phyloP scores from a whole-genome alignment of 2,797 vertebrate species.

The Aplochiton taeniatus region DNA sequence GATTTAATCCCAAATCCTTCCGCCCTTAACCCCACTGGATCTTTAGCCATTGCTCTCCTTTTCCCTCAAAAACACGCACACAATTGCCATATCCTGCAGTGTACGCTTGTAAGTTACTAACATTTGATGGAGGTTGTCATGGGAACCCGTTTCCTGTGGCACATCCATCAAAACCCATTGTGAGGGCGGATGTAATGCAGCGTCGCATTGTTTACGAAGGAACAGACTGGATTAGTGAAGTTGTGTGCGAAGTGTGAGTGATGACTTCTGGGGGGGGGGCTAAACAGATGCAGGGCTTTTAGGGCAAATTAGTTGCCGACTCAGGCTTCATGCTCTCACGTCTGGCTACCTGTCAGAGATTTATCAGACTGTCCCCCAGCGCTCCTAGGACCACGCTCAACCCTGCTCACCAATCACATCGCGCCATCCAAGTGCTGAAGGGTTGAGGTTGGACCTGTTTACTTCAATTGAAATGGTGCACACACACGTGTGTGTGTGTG shows the following conservation, averaged over 20 bases:
- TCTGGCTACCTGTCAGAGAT: conserved; percentile 39
- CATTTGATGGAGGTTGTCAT: conserved; percentile 58
- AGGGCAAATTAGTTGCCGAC: conserved; percentile 40
- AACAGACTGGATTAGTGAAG: not conserved
- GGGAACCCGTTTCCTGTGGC: conserved; percentile 52
- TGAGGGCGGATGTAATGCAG: no score
- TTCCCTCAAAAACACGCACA: not conserved
- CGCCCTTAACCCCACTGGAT: no score
- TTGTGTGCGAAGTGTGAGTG: conserved; percentile 21
- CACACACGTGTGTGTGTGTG: not conserved
- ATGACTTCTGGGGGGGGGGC: not conserved
- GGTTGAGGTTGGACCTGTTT: no score
- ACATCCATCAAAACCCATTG: no score
- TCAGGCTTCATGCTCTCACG: conserved; percentile 32
- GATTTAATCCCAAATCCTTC: no score
- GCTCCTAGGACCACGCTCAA: conserved; percentile 9
- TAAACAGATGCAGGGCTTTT: conserved; percentile 21
- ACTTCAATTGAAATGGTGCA: not conserved
- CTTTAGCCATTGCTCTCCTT: no score
- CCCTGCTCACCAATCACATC: conserved; percentile 46
- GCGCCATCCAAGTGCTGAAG: conserved; percentile 8
- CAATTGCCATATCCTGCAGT: not conserved
- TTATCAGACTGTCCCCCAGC: conserved; percentile 39
- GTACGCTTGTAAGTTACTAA: not conserved
- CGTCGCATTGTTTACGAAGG: conserved; percentile 22